phyloP scores from a whole-genome alignment of 2,888 invertebrate species.

The Cerceris rybyensis region DNA sequence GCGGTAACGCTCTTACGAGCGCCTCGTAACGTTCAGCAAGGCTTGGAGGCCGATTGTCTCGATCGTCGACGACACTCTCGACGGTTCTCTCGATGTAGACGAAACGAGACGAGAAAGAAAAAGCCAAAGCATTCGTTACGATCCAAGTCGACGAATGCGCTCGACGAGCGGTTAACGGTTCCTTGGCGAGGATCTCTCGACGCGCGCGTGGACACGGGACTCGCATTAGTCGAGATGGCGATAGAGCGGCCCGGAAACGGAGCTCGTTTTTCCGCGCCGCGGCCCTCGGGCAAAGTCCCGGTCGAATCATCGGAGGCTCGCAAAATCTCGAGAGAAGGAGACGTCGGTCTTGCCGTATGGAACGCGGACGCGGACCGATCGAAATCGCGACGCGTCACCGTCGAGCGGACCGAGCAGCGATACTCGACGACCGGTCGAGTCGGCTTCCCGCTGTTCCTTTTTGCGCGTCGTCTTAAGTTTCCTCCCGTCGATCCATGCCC shows the following conservation, averaged over 20 bases:
- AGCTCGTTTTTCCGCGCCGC: constrained; percentile 6
- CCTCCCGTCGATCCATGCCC: constrained; percentile 1
- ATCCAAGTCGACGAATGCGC: constrained; percentile 59
- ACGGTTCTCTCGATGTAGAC: not conserved
- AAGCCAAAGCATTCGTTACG: constrained; percentile 9
- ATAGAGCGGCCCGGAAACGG: constrained; percentile 45
- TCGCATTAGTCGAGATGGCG: constrained; percentile 74
- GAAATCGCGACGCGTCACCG: constrained; percentile 29
- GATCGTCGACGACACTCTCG: too few species aligned
- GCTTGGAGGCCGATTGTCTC: not conserved
- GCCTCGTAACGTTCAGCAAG: constrained; percentile 10
- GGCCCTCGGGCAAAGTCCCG: not conserved
- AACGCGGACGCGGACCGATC: constrained; percentile 19
- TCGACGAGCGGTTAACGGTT: constrained; percentile 54
- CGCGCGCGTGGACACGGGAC: constrained; percentile 69
- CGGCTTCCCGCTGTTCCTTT: constrained; percentile 17
- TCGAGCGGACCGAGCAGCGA: constrained; percentile 13
- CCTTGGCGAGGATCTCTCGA: constrained; percentile 60
- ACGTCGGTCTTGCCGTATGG: not conserved
- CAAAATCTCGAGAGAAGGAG: not conserved
- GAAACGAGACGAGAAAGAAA: not conserved
- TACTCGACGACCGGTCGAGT: constrained; percentile 22
- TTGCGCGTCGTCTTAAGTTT: constrained; percentile 30
- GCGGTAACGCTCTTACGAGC: constrained; percentile 53
- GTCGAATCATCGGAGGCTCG: not conserved